Evolutionary conservation across 2,113 vertebrate genomes (phyloP).

Genomic region (Trematomus loennbergii): DNA sequence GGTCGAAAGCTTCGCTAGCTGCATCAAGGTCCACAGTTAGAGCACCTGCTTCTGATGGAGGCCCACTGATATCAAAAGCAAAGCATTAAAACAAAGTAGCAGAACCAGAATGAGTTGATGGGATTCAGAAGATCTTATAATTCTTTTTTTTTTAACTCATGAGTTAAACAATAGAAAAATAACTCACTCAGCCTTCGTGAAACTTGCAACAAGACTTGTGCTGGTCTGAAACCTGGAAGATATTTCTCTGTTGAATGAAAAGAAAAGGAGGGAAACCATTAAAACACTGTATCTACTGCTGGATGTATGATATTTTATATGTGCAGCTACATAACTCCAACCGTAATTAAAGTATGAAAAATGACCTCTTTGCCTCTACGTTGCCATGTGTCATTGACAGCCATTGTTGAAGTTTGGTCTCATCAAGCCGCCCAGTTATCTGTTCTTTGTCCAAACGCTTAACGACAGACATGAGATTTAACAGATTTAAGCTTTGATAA

Average conservation of each 20-base stretch:
- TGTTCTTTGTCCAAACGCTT: slow-evolving; percentile 29
- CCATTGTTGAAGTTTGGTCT: slow-evolving; percentile 71
- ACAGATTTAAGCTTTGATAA: not conserved
- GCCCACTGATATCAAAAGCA: slow-evolving; percentile 39
- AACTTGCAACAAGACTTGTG: slow-evolving; percentile 80
- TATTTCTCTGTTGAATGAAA: slow-evolving; percentile 71
- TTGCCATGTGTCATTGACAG: slow-evolving; percentile 29
- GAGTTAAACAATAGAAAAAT: not conserved
- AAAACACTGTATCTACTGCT: not conserved
- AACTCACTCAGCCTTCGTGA: slow-evolving; percentile 74
- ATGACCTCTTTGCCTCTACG: slow-evolving; percentile 53
- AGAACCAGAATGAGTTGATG: not conserved
- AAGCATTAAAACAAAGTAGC: not conserved
- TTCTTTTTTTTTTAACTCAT: not conserved
- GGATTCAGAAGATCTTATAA: not conserved
- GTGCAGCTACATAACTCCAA: slow-evolving; percentile 19
- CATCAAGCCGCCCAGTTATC: slow-evolving; percentile 60
- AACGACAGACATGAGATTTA: not conserved
- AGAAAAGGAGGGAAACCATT: not conserved
- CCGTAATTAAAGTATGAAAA: not conserved
- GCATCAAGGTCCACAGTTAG: slow-evolving; percentile 74
- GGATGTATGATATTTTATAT: not conserved
- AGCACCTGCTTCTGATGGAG: slow-evolving; percentile 31
- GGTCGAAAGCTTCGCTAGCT: slow-evolving; percentile 65
- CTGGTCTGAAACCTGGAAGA: slow-evolving; percentile 65